phyloP scores from a whole-genome alignment of 2,797 vertebrate genomes.

The Sebastes wilsoni region DNA sequence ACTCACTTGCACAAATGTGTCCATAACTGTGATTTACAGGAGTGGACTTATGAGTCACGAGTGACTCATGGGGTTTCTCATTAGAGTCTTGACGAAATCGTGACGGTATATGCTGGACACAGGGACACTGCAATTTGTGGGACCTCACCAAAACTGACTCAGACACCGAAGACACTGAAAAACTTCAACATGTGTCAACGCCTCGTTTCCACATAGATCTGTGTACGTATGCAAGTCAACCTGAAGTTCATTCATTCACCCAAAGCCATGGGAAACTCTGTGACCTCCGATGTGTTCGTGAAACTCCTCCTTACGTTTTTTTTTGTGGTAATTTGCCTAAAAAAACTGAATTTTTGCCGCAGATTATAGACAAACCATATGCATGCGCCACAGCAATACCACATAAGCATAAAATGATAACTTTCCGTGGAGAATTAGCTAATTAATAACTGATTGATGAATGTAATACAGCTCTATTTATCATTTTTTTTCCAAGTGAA shows the following conservation, averaged over 20 bases:
- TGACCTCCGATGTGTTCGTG: too few relatives aligned
- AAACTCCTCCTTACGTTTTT: too few relatives aligned
- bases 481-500: too few relatives aligned
- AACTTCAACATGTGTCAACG: too few relatives aligned
- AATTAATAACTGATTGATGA: too few relatives aligned
- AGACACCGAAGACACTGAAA: background rate
- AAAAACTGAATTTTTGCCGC: accelerated
- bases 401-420: too few relatives aligned
- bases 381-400: too few relatives aligned
- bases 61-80: constrained; percentile 18
- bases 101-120: constrained; percentile 14
- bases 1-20: background rate
- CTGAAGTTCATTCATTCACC: too few relatives aligned
- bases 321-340: too few relatives aligned
- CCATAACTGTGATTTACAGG: background rate
- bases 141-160: background rate
- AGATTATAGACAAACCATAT: too few relatives aligned
- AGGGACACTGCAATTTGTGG: background rate
- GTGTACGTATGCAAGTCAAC: too few relatives aligned
- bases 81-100: background rate
- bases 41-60: constrained; percentile 14
- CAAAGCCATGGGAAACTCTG: background rate
- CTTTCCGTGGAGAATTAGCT: accelerated
- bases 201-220: background rate
- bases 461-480: too few relatives aligned